Evolutionary conservation across 2,113 vertebrate genomes (phyloP).

Genomic region (Boulengeromyrus knoepffleri): DNA sequence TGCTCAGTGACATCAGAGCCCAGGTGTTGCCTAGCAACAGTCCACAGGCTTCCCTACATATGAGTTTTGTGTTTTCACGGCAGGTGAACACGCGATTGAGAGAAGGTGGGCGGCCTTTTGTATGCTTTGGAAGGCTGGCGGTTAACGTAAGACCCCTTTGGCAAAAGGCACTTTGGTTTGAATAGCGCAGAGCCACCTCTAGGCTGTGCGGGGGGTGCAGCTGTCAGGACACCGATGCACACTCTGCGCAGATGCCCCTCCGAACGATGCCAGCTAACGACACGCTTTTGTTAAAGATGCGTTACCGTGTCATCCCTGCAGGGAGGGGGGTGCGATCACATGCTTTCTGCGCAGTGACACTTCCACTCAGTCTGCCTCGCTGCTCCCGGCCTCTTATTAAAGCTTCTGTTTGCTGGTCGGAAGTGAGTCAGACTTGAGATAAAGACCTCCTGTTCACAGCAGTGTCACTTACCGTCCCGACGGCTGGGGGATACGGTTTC

Average conservation of each 20-base stretch:
- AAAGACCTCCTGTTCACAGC: neutral
- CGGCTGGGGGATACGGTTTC: neutral
- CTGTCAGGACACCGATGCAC: neutral
- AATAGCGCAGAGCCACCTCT: conserved; percentile 12
- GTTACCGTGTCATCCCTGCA: neutral
- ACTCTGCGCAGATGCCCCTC: neutral
- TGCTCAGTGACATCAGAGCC: conserved; percentile 25
- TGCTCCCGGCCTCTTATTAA: neutral
- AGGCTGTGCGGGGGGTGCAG: neutral
- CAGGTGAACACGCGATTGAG: conserved; percentile 18
- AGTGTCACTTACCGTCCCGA: neutral
- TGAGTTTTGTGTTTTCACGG: conserved; percentile 37
- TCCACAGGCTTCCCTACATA: conserved; percentile 31
- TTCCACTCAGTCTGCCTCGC: neutral
- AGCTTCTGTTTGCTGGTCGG: neutral
- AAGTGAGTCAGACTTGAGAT: neutral
- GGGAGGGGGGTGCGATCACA: neutral
- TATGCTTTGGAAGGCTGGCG: conserved; percentile 32
- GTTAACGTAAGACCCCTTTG: conserved; percentile 18
- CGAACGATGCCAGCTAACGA: neutral
- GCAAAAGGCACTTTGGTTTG: conserved; percentile 35
- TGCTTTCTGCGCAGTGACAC: neutral
- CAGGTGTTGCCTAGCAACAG: conserved; percentile 45
- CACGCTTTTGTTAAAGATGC: neutral
- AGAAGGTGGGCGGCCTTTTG: conserved; percentile 41